Base-by-base conservation (phyloP, 2,113 vertebrate species). In the Anser brachyrhynchus region DNA sequence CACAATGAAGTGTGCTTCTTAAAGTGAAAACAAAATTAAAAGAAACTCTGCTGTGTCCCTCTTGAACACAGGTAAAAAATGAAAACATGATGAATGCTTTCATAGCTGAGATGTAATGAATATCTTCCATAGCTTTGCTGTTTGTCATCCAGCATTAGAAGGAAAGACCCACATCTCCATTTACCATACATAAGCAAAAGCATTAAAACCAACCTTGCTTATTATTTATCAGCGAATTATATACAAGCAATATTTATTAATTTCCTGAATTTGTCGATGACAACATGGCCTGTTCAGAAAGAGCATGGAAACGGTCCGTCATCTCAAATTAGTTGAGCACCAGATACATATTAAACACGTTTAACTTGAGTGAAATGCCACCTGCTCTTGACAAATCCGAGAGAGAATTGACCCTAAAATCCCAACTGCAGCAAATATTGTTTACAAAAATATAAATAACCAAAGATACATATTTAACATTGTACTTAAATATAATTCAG, bases 231-330 rank as follows among this genome's bases (percentile, higher is more conserved):
- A 94, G 54, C 33, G 61, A 87, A 76, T 85, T 57, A 52, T 25
- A 67, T 7, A 31, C 11, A 37, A 89, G 29, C n/a, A 62, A 33
- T 23, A 37, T 1, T 59, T 65, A 69, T 33, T 52, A 77, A 33
- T 86, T 84, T 81, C 71, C 65, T 52, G 37, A 88, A 74, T 22
- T 7, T 25, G 59, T 0, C 51, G 78, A 66, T 26, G 19, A 44
- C 9, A 80, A 51, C 8, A 57, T 16, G 33, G 44, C 11, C 44
- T 82, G 39, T 10, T 90, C 54, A 71, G 19, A 69, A 76, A 79
- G 44, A 80, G 31, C 55, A 70, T 77, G 82, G 84, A 76, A 79
- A 95, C 58, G 43, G 41, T 62, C 91, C 87, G 84, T 87, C 89
- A 75, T 43, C 77, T 82, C 61, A 35, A 25, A 88, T 93, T 66